A percentile compares a stretch with the other conserved stretches of the same genome.
These are phyloP conservation scores for Urosaurus nigricauda DNA, from an alignment of 2,797 vertebrate species.

Conservation along the genomic window DNA sequence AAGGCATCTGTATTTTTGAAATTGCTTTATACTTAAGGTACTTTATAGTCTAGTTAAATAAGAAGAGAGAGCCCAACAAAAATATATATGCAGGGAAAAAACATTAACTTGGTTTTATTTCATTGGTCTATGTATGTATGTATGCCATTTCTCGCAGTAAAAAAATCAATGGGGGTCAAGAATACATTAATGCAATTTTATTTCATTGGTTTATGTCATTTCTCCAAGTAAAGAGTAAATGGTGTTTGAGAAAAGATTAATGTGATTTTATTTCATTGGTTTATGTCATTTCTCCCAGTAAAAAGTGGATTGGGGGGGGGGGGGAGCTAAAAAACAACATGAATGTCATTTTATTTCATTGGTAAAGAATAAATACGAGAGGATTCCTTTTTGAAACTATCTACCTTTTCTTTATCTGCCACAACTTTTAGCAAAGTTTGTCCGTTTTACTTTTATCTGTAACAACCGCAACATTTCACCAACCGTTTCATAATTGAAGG, in stretches of 20 bases:
- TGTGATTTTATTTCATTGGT: not conserved
- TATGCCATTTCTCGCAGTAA: not conserved
- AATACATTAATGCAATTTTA: too few species aligned
- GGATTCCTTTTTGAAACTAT: not conserved
- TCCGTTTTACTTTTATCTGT: not conserved
- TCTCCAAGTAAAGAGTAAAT: not conserved
- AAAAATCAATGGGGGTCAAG: too few species aligned
- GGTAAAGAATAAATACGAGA: too few species aligned
- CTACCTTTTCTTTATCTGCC: not conserved
- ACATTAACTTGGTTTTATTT: not conserved
- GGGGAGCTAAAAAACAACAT: too few species aligned
- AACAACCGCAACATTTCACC: not conserved
- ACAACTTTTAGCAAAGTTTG: slow-evolving; percentile 32
- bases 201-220: not conserved
- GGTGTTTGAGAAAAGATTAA: too few species aligned
- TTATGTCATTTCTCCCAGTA: not conserved
- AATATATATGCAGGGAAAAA: not conserved
- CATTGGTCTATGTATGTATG: not conserved
- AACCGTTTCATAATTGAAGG: not conserved
- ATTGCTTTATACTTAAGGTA: not conserved
- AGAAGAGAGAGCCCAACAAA: not conserved
- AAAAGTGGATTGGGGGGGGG: too few species aligned
- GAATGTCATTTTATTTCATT: too few species aligned
- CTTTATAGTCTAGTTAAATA: not conserved
- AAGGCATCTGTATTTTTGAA: not conserved